Evolutionary conservation across 30 jellyfish, hydroid and myxozoan genomes (phyloP), one percentile per base, ranked within the genome.

Genomic region (Aurelia sp.): DNA sequence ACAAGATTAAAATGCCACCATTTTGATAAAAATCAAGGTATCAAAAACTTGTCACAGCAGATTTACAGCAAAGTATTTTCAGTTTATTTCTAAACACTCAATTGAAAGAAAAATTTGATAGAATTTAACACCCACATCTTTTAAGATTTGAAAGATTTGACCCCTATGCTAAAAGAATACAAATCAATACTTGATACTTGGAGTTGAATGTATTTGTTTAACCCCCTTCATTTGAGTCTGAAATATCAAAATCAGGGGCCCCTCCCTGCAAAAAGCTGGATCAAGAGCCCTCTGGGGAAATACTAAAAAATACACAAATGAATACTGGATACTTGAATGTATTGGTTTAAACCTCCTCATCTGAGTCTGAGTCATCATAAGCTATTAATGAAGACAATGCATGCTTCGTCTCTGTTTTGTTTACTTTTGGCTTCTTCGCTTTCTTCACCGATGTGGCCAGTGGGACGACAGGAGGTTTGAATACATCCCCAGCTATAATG

Each of bases 321-420:
- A 73, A n/a, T n/a, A n/a, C n/a, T n/a, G n/a, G n/a, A n/a, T 13
- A 41, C 84, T 55, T 18, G 30, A 73, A 16, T 52, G 11, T 22
- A 19, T 13, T 37, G 1, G 17, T 13, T 68, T 66, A 84, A 60
- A 44, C 61, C n/a, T 84, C 87, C 3, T 64, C 62, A 6, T 84
- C 93, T 16, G 93, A 84, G 61, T 84, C 93, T 71, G 93, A 84
- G n/a, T 84, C 93, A 22, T 44, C 93, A 73, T 84, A 84, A 5
- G 87, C 81, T 20, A 84, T 57, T 16, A 84, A 70, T 1, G 93
- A 84, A 31, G 87, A 62, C 3, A 84, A 61, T 2, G 86, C 86
- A 64, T 73, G 61, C 41, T 72, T 84, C 16, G 87, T 13, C 13
- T 64, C 41, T 17, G 93, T 18, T 53, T 21, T 8, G 4, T n/a